Evolutionary conservation across 2,888 invertebrate species (phyloP), one percentile per base, ranked within the genome.

Genomic region (Theristus sp.): DNA sequence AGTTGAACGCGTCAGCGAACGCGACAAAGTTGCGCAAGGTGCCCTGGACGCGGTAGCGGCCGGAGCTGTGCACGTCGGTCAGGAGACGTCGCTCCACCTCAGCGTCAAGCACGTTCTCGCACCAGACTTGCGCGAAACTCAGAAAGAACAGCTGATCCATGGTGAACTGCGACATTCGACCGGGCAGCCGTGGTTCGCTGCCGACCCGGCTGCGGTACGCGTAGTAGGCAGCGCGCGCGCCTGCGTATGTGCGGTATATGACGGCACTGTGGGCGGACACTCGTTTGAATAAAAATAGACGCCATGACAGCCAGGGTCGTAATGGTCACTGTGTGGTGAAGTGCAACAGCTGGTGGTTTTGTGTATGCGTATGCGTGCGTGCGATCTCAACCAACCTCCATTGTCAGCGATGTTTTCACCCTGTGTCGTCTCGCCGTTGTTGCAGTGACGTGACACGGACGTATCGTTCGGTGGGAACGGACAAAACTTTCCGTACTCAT

Each of bases 341-440:
- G n/a, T n/a, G n/a, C n/a, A n/a, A n/a, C n/a, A n/a, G n/a, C n/a
- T n/a, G n/a, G n/a, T n/a, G n/a, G n/a, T n/a, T n/a, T n/a, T n/a
- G n/a, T n/a, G n/a, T n/a, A n/a, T n/a, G n/a, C n/a, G n/a, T n/a
- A n/a, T n/a, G n/a, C n/a, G n/a, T n/a, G n/a, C n/a, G n/a, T n/a
- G n/a, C n/a, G n/a, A n/a, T n/a, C n/a, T n/a, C n/a, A n/a, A n/a
- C n/a, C 77, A 60, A 79, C 79, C 79, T 55, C 79, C 80, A 66
- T 80, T 80, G 67, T 79, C 80, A 3, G 80, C 80, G 62, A 80
- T 80, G 66, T 80, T 80, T 68, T 80, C 80, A 29, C 78, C 79
- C 31, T 81, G 72, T 1, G 80, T 81, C 47, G 71, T 72, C 1
- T 71, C 67, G 1, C 81, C 80, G 66, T 81, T 77, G n/a, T 79